These are phyloP conservation scores for Darevskia mixta DNA, from an alignment of 2,797 vertebrate genomes.

Conservation along the genomic window DNA sequence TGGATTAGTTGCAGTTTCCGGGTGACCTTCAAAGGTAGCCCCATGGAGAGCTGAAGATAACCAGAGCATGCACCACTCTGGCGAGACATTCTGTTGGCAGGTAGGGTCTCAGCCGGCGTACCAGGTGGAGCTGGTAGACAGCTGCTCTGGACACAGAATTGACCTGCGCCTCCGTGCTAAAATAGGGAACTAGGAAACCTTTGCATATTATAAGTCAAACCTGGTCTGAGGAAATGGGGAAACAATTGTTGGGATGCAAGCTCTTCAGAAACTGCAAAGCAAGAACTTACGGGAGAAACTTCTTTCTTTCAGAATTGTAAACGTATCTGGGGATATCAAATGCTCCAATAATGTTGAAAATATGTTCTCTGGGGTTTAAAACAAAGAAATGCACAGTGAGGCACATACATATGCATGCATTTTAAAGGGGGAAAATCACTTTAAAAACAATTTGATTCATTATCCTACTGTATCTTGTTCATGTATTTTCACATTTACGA, in stretches of 20 bases:
- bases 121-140: too few species aligned
- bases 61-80: too few species aligned
- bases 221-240: not conserved
- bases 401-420: not conserved
- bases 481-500: not conserved
- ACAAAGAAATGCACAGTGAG: slow-evolving; percentile 8
- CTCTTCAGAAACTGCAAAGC: not conserved
- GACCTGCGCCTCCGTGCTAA: not conserved
- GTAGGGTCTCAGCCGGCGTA: too few species aligned
- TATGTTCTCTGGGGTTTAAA: slow-evolving; percentile 86
- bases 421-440: not conserved
- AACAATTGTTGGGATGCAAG: not conserved
- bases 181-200: not conserved
- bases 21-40: too few species aligned
- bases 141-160: too few species aligned
- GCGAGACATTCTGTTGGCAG: too few species aligned
- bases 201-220: not conserved
- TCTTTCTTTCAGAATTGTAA: slow-evolving; percentile 94
- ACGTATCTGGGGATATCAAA: slow-evolving; percentile 93
- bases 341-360: slow-evolving; percentile 97
- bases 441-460: not conserved
- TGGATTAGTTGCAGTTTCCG: too few species aligned
- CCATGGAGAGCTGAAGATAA: too few species aligned
- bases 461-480: not conserved
- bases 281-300: slow-evolving; percentile 93